These are phyloP conservation scores for Falco berigora DNA, from an alignment of 2,797 vertebrate genomes.

Conservation along the genomic window DNA sequence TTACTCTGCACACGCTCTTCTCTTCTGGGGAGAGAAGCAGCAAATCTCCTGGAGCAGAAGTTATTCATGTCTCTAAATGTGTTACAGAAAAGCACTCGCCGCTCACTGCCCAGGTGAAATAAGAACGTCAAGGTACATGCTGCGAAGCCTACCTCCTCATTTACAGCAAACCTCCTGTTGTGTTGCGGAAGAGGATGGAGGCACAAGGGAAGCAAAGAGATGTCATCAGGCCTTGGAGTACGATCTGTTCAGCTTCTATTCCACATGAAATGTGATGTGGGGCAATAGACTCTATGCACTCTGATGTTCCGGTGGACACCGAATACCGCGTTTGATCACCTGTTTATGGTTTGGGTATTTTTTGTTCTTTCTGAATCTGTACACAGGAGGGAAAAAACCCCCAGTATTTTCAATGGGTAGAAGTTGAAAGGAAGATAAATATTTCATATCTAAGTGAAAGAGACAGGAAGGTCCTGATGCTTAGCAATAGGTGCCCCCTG, in stretches of 20 bases:
- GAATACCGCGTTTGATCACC: not conserved
- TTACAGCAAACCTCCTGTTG: not conserved
- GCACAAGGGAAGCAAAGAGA: not conserved
- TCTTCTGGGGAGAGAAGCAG: not conserved
- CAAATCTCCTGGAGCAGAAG: not conserved
- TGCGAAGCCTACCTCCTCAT: not conserved
- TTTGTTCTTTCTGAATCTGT: not conserved
- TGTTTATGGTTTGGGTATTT: not conserved
- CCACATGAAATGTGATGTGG: not conserved
- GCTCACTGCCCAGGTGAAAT: not conserved
- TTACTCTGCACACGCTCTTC: not conserved
- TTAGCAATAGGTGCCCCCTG: not conserved
- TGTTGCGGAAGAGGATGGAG: not conserved
- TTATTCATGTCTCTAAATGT: not conserved
- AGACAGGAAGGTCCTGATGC: not conserved
- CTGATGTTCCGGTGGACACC: not conserved
- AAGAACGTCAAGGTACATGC: not conserved
- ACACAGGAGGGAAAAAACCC: not conserved
- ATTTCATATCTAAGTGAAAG: not conserved
- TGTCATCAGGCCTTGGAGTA: not conserved
- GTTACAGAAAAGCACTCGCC: not conserved
- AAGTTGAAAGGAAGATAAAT: constrained; percentile 22
- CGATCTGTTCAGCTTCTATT: not conserved
- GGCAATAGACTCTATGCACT: not conserved
- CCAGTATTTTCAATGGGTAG: not conserved